Conservation (phyloP, 2,888 invertebrate genomes). For the Cotesia congregata region DNA sequence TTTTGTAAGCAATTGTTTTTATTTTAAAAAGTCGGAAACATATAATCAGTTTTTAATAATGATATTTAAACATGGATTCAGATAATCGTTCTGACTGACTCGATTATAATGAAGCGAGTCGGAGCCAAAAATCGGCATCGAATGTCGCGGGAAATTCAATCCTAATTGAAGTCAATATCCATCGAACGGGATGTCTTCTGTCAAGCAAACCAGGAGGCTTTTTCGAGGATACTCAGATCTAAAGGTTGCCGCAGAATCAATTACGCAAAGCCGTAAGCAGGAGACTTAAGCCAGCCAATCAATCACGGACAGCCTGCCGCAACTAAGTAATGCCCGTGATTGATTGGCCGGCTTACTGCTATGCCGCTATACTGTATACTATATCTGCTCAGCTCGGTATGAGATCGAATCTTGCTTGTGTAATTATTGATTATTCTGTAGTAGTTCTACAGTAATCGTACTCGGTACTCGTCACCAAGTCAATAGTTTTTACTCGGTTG, state of each 20-base stretch:
- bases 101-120: no score
- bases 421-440: conserved; percentile 50
- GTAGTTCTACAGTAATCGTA: no score
- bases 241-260: conserved; percentile 49
- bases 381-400: conserved; percentile 34
- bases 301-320: conserved; percentile 47
- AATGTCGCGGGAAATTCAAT: conserved; percentile 36
- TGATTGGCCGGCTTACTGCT: conserved; percentile 49
- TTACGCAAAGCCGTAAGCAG: conserved; percentile 49
- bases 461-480: no score
- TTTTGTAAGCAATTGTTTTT: no score
- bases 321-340: conserved; percentile 52
- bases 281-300: conserved; percentile 50
- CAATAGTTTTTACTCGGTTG: no score
- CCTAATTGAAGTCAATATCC: conserved; percentile 32
- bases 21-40: no score
- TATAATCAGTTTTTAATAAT: no score
- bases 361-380: conserved; percentile 24
- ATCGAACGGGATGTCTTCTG: conserved; percentile 4
- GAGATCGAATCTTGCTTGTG: conserved; percentile 45
- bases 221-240: conserved; percentile 34
- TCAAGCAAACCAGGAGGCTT: neutral
- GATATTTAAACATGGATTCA: no score
- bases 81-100: no score
- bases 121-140: conserved; percentile 19